Evolutionary conservation across 1,140 invertebrate genomes (phyloP), one percentile per base, ranked within the genome.

Genomic region (Octopus sinensis): DNA sequence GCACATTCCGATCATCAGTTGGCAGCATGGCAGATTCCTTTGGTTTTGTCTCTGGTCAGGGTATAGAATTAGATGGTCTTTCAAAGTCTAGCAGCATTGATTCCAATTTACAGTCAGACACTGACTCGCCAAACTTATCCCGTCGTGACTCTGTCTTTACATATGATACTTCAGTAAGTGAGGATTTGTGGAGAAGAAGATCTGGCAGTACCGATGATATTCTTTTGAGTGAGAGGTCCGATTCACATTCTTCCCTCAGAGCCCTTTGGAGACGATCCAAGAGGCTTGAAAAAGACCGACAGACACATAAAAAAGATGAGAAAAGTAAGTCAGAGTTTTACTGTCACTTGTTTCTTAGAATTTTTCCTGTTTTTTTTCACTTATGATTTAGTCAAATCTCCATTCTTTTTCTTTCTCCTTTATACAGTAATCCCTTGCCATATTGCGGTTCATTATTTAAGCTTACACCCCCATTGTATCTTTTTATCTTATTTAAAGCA

Each of bases 1-100:
- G 82, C 53, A 86, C 83, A 76, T 84, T 88, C 23, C 84, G 84
- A 6, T 62, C 79, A 77, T 73, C 68, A 73, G 68, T 73, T 13
- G 68, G 68, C 30, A 77, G 43, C 17, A 51, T 77, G 76, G 76
- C 52, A 17, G 76, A 77, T 77, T 52, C 30, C 6, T 77, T 77
- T 53, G 52, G 76, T 6, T 77, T 77, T 77, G 76, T 77, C 6
- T 77, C 76, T 51, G 76, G 52, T 51, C 76, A 77, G 52, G 4
- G 52, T 77, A 9, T 77, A 5, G 76, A 77, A 17, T 43, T 77
- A 53, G 76, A 77, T 52, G 52, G 52, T 30, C 76, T 77, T n/a
- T 77, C 76, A 12, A 77, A 77, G 43, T 77, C 76, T 12, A 77
- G 76, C 76, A 77, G 76, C 52, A 6, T 77, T 17, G 76, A 77